phyloP scores from a whole-genome alignment of 2,888 invertebrate species.

The Noctua fimbriata region DNA sequence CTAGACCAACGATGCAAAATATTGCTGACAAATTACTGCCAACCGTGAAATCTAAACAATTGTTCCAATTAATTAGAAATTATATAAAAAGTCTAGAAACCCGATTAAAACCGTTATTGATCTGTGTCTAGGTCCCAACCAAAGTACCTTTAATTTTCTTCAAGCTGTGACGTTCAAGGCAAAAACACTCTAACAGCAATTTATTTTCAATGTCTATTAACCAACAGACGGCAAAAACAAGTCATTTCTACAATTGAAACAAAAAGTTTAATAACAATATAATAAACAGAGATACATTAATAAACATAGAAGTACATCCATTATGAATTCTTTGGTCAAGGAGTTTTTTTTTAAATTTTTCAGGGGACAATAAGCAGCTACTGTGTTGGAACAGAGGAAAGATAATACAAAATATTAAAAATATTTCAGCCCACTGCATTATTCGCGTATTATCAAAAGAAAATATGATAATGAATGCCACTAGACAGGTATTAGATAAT shows the following conservation, averaged over 20 bases:
- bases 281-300: slow-evolving; percentile 9
- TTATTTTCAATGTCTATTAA: slow-evolving; percentile 50
- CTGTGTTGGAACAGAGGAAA: too few relatives aligned
- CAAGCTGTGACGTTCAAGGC: not conserved
- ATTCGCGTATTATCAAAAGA: too few relatives aligned
- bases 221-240: slow-evolving; percentile 36
- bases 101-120: not conserved
- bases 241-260: slow-evolving; percentile 35
- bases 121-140: slow-evolving; percentile 36
- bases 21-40: not conserved
- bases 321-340: too few relatives aligned
- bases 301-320: too few relatives aligned
- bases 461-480: too few relatives aligned
- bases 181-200: slow-evolving; percentile 44
- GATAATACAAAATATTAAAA: too few relatives aligned
- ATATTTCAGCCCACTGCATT: too few relatives aligned
- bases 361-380: too few relatives aligned
- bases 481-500: too few relatives aligned
- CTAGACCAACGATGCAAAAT: not conserved
- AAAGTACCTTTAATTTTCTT: slow-evolving; percentile 25
- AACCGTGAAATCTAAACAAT: not conserved
- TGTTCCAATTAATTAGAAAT: not conserved
- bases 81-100: not conserved
- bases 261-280: slow-evolving; percentile 48
- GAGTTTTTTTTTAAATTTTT: too few relatives aligned